Conservation (phyloP, 2,888 invertebrate genomes). For the Brachypalpus laphriformis region DNA sequence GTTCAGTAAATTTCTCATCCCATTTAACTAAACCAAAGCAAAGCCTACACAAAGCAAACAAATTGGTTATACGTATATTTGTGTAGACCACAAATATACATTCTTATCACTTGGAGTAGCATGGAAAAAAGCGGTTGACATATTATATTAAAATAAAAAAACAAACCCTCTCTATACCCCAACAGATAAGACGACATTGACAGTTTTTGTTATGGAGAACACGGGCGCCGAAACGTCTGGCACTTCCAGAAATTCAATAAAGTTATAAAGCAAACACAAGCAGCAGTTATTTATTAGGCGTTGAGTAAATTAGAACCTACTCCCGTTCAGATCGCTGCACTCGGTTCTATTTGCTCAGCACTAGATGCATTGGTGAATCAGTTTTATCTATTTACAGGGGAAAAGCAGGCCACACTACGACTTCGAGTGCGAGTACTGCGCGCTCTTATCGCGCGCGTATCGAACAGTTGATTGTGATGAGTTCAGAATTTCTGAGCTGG, state of each 20-base stretch:
- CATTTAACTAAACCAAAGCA: neutral
- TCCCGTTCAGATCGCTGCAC: slow-evolving; percentile 48
- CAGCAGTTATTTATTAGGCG: slow-evolving; percentile 68
- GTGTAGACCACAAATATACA: slow-evolving; percentile 11
- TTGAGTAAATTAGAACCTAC: slow-evolving; percentile 70
- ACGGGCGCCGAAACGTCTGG: slow-evolving; percentile 73
- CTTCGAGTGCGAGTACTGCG: slow-evolving; percentile 18
- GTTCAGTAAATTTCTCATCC: neutral
- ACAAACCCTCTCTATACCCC: slow-evolving; percentile 1
- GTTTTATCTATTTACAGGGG: slow-evolving; percentile 61
- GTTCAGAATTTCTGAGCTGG: slow-evolving; percentile 59
- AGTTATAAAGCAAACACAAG: slow-evolving; percentile 65
- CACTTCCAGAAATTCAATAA: slow-evolving; percentile 68
- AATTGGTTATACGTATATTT: slow-evolving; percentile 14
- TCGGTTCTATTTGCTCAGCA: slow-evolving; percentile 67
- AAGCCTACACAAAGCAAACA: slow-evolving; percentile 2
- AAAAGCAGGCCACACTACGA: slow-evolving; percentile 63
- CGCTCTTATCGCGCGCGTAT: slow-evolving; percentile 61
- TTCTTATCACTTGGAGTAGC: slow-evolving; percentile 40
- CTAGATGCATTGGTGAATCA: slow-evolving; percentile 72
- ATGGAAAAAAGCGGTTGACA: slow-evolving; percentile 45
- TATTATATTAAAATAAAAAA: neutral
- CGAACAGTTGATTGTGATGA: slow-evolving; percentile 64
- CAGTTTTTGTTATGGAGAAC: slow-evolving; percentile 44
- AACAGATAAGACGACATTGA: slow-evolving; percentile 67